Evolutionary conservation across 2,113 vertebrate species (phyloP).

Genomic region (Eubucco bourcierii): DNA sequence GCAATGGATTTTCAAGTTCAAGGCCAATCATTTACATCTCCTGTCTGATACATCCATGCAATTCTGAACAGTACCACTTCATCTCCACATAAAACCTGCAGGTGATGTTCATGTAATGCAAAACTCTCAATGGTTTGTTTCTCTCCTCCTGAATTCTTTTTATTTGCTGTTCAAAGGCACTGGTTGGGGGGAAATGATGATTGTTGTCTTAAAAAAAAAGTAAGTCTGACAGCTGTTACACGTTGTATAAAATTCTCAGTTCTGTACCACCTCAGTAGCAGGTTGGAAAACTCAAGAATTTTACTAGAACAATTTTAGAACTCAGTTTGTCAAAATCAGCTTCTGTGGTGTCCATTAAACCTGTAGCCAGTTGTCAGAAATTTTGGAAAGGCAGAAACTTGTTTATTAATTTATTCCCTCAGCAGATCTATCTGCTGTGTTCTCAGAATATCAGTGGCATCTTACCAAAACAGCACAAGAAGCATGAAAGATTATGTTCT

Average conservation of each 20-base stretch:
- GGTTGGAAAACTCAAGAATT: neutral
- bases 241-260: neutral
- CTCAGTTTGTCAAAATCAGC: neutral
- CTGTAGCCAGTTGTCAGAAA: neutral
- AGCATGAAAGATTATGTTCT: neutral
- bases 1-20: neutral
- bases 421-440: neutral
- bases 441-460: neutral
- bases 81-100: neutral
- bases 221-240: neutral
- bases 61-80: accelerated
- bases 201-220: no score
- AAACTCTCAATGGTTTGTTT: neutral
- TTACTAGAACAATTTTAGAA: neutral
- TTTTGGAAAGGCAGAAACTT: neutral
- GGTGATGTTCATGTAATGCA: neutral
- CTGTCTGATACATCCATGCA: neutral
- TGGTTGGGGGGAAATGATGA: neutral
- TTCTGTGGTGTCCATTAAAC: neutral
- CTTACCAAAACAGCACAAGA: neutral
- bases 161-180: neutral
- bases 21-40: neutral
- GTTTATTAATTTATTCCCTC: neutral
- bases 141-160: neutral
- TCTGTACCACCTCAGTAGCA: neutral